These are phyloP conservation scores for Lymantria monacha DNA, from an alignment of 2,888 invertebrate species.

Conservation along the genomic window DNA sequence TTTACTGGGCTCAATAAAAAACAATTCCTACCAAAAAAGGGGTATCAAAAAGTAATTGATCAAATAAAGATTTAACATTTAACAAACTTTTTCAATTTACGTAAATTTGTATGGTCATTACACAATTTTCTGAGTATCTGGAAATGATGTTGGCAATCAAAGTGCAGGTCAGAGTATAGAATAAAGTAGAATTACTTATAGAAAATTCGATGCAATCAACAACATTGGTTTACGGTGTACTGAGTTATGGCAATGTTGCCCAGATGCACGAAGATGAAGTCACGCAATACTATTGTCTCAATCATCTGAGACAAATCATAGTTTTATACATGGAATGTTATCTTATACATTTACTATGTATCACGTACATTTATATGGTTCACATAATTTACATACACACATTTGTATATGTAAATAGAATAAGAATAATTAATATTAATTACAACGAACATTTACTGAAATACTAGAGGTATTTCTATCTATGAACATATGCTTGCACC, in stretches of 20 bases:
- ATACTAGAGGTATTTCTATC: too few relatives aligned
- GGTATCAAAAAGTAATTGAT: slow-evolving; percentile 72
- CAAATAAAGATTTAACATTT: slow-evolving; percentile 55
- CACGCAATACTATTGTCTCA: slow-evolving; percentile 63
- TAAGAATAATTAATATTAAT: too few relatives aligned
- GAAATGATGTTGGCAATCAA: slow-evolving; percentile 44
- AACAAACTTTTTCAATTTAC: slow-evolving; percentile 43
- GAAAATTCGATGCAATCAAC: slow-evolving; percentile 48
- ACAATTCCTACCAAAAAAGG: slow-evolving; percentile 60
- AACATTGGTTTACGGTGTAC: slow-evolving; percentile 28
- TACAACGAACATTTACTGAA: too few relatives aligned
- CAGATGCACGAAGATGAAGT: slow-evolving; percentile 49
- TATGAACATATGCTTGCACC: too few relatives aligned
- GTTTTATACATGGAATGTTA: slow-evolving; percentile 31
- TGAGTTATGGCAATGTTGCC: slow-evolving; percentile 25
- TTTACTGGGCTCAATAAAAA: slow-evolving; percentile 73
- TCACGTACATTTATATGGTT: too few relatives aligned
- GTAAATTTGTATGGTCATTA: slow-evolving; percentile 33
- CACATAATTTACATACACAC: too few relatives aligned
- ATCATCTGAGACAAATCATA: slow-evolving; percentile 44
- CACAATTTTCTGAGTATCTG: slow-evolving; percentile 39
- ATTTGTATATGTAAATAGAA: too few relatives aligned
- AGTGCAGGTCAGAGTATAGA: slow-evolving; percentile 30
- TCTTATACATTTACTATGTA: neutral
- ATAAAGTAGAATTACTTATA: slow-evolving; percentile 49